A percentile compares a stretch with the other conserved stretches of the same genome.
phyloP scores from a whole-genome alignment of 2,113 vertebrate species.

The Corythornis vintsioides region DNA sequence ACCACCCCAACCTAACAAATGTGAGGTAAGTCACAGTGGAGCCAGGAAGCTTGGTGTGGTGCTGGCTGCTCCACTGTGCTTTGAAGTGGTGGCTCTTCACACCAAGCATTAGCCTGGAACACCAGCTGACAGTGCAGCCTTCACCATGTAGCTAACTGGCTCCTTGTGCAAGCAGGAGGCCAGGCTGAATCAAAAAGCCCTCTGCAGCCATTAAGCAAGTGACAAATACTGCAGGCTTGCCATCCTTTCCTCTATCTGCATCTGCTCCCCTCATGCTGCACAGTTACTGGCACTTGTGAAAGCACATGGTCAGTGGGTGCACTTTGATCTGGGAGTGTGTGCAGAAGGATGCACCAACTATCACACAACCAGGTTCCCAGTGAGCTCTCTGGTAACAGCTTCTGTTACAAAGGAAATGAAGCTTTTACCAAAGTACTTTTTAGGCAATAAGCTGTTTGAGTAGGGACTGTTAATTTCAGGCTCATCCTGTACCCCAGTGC shows the following conservation, averaged over 20 bases:
- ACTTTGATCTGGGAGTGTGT: neutral
- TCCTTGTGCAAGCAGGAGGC: neutral
- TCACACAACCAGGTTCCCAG: neutral
- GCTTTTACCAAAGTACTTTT: neutral
- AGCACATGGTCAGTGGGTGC: slow-evolving; percentile 3
- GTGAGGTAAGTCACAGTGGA: slow-evolving; percentile 80
- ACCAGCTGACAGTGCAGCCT: neutral
- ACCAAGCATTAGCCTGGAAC: neutral
- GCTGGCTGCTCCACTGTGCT: neutral
- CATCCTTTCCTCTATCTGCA: neutral
- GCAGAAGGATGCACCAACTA: neutral
- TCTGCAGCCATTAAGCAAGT: neutral
- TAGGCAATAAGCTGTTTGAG: neutral
- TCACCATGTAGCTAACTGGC: neutral
- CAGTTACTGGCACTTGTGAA: neutral
- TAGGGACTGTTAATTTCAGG: neutral
- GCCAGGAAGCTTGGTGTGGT: neutral
- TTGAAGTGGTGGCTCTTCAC: neutral
- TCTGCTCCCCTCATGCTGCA: neutral
- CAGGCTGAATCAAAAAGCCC: neutral
- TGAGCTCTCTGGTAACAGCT: neutral
- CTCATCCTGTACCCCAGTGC: neutral
- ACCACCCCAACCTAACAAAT: slow-evolving; percentile 84
- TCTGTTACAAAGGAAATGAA: neutral
- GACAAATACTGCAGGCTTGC: neutral